Base-by-base conservation (phyloP, 53 echinoderm and acorn worm species). In the Patiria pectinifera region DNA sequence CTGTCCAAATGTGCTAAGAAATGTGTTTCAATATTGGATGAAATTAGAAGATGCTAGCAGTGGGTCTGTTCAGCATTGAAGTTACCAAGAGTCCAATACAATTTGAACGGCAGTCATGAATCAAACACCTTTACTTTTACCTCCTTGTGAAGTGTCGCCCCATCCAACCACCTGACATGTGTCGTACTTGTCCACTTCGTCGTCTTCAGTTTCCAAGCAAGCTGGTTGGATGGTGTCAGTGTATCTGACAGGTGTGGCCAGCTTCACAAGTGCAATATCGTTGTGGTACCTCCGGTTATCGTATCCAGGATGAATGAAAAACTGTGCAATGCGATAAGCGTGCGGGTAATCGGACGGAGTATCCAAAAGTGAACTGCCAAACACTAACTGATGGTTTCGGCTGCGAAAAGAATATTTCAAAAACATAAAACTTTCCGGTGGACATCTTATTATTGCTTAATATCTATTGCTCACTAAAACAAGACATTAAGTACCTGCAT, bases 211-310 rank as follows among this genome's bases (percentile, higher is more conserved):
- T 63, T 60, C 84, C 45, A 84, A 62, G 44, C 84, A 84, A 58
- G 84, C 84, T 26, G 84, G 84, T 4, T 58, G 84, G 25, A 63
- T 62, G 62, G 84, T 84, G 69, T 84, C 84, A 5, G 61, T 84
- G 62, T 61, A 62, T 62, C 15, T 25, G 35, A 84, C 84, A 5
- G 84, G 84, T 43, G 84, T 62, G 16, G 13, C 66, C 4, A 84
- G 84, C 24, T 63, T 84, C 44, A 84, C 11, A 26, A 84, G 63
- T n/a, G 63, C 63, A 62, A 84, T 84, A 18, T 84, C 84, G 69
- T 84, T 84, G 25, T 84, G 53, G 84, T 45, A 63, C 12, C 35
- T 63, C 6, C 45, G 6, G 21, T 35, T 35, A 6, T 60, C 8
- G 84, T 66, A 84, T 69, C 18, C 84, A 6, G 84, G 84, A 26